Evolutionary conservation across 2,113 vertebrate genomes (phyloP).

Genomic region (Pachypanchax playfairii): DNA sequence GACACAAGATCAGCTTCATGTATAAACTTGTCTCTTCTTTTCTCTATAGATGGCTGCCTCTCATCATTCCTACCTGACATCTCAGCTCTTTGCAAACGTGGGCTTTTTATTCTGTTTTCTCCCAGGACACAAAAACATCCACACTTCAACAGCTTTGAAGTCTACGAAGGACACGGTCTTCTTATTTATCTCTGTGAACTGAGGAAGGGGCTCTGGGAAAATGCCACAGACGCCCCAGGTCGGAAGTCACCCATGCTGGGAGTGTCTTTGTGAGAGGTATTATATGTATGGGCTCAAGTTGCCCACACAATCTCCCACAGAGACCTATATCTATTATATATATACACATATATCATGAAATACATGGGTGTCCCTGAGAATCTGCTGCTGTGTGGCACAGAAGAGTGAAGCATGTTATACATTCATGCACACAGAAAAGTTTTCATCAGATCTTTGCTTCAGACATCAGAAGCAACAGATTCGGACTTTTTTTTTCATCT

Average conservation of each 20-base stretch:
- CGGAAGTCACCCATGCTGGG: constrained; percentile 46
- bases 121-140: constrained; percentile 8
- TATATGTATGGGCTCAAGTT: constrained; percentile 53
- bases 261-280: constrained; percentile 8
- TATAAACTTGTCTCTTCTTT: constrained; percentile 57
- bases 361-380: constrained; percentile 43
- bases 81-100: constrained; percentile 51
- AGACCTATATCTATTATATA: too few relatives aligned
- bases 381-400: constrained; percentile 38
- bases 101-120: constrained; percentile 44
- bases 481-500: too few relatives aligned
- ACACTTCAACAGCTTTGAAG: constrained; percentile 57
- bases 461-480: too few relatives aligned
- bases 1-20: constrained; percentile 73
- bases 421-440: constrained; percentile 58
- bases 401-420: constrained; percentile 39
- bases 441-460: neutral
- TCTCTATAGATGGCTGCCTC: constrained; percentile 44
- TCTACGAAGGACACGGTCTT: constrained; percentile 42
- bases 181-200: constrained; percentile 51
- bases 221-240: constrained; percentile 44
- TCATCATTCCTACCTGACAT: constrained; percentile 67
- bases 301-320: constrained; percentile 26
- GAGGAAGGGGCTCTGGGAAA: constrained; percentile 55
- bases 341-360: constrained; percentile 35